Conservation (phyloP, 2,113 vertebrate genomes). For the Stercorarius parasiticus region DNA sequence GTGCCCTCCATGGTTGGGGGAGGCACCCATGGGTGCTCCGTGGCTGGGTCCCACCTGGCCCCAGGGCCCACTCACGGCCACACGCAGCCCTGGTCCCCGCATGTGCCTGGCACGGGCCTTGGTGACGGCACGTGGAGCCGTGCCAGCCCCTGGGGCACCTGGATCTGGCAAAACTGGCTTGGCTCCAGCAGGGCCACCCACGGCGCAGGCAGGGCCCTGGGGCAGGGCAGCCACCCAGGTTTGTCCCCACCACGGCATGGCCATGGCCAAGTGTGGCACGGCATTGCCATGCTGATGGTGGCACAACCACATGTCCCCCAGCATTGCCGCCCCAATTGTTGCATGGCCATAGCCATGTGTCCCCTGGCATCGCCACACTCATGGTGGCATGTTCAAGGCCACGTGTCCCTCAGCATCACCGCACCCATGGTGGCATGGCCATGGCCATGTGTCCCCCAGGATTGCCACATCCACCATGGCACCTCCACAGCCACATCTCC, state of each 20-base stretch:
- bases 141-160: not conserved
- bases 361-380: too few species aligned
- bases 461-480: rapidly evolving
- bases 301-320: not conserved
- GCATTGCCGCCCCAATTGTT: not conserved
- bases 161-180: not conserved
- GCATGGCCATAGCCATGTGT: not conserved
- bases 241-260: not conserved
- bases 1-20: too few species aligned
- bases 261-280: not conserved
- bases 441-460: rapidly evolving
- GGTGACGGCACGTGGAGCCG: not conserved
- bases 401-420: rapidly evolving
- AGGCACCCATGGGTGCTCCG: not conserved
- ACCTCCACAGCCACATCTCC: not conserved
- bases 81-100: not conserved
- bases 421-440: rapidly evolving
- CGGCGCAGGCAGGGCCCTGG: not conserved
- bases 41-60: not conserved
- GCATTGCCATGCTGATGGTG: rapidly evolving
- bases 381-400: not conserved
- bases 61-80: not conserved
- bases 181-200: not conserved
- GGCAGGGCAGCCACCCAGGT: not conserved
- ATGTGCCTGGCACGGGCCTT: not conserved